phyloP scores from a whole-genome alignment of 2,797 vertebrate species.

The Micropoecilia bifurca region DNA sequence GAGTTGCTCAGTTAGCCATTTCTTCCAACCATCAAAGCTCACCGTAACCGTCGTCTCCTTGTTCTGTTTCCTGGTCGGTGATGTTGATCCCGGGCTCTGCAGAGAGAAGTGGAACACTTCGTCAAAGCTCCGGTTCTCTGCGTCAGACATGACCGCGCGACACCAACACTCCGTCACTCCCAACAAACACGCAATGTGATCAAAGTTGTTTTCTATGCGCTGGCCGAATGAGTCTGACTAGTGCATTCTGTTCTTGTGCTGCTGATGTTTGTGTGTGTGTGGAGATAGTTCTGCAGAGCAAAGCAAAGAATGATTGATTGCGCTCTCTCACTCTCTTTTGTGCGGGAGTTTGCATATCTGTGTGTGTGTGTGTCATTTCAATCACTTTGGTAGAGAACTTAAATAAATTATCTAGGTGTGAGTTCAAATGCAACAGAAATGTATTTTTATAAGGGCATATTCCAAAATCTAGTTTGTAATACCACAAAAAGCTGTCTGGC shows the following conservation, averaged over 20 bases:
- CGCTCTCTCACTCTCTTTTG: slow-evolving; percentile 36
- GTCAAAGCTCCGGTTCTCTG: slow-evolving; percentile 82
- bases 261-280: slow-evolving; percentile 27
- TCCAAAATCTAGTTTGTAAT: background rate
- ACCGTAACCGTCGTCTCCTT: slow-evolving; percentile 88
- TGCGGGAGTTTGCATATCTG: slow-evolving; percentile 19
- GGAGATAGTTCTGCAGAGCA: slow-evolving; percentile 59
- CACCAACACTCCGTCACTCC: slow-evolving; percentile 27
- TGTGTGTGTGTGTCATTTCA: background rate
- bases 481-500: background rate
- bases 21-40: slow-evolving; percentile 62
- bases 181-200: slow-evolving; percentile 24
- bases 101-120: slow-evolving; percentile 77
- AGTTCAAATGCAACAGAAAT: background rate
- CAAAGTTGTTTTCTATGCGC: slow-evolving; percentile 45
- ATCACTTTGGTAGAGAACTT: background rate
- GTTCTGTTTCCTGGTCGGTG: slow-evolving; percentile 87
- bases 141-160: slow-evolving; percentile 71
- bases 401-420: background rate
- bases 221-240: slow-evolving; percentile 44
- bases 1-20: background rate
- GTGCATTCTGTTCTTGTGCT: slow-evolving; percentile 36
- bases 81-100: slow-evolving; percentile 89
- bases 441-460: background rate
- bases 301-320: slow-evolving; percentile 51